Conservation (phyloP, 2,113 vertebrate genomes). For the Chionis minor region DNA sequence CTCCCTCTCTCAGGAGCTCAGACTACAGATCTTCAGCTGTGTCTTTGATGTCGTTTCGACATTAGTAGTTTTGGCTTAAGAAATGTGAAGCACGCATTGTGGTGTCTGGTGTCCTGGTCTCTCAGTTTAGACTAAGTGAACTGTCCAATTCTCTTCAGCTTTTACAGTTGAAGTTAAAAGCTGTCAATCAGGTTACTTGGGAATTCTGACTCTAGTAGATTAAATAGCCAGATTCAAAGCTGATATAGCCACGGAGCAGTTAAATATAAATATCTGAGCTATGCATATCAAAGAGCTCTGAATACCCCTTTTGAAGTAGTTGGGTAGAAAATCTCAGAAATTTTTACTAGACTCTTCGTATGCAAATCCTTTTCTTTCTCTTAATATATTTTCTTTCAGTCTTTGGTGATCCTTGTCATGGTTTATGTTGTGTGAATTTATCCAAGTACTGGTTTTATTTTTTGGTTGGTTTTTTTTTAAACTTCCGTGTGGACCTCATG, state of each 20-base stretch:
- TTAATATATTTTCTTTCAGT: background rate
- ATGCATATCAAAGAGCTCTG: background rate
- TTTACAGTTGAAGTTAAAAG: background rate
- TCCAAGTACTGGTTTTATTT: background rate
- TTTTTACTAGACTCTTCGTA: background rate
- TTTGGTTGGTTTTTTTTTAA: no score
- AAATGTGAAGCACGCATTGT: background rate
- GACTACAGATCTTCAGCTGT: background rate
- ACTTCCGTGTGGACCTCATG: background rate
- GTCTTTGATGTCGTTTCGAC: background rate
- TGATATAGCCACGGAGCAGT: background rate
- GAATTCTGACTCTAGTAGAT: background rate
- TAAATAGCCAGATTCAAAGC: background rate
- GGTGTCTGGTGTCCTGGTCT: background rate
- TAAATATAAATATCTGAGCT: background rate
- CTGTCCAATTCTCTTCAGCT: background rate
- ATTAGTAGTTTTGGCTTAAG: background rate
- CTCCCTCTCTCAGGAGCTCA: background rate
- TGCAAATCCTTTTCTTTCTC: background rate
- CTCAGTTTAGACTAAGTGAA: background rate
- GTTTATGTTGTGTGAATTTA: background rate
- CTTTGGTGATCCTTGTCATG: background rate
- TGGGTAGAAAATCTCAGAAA: background rate
- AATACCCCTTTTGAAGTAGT: background rate
- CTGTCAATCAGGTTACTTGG: background rate